Evolutionary conservation across 2,797 vertebrate species (phyloP).

Genomic region (Oreochromis grahami): DNA sequence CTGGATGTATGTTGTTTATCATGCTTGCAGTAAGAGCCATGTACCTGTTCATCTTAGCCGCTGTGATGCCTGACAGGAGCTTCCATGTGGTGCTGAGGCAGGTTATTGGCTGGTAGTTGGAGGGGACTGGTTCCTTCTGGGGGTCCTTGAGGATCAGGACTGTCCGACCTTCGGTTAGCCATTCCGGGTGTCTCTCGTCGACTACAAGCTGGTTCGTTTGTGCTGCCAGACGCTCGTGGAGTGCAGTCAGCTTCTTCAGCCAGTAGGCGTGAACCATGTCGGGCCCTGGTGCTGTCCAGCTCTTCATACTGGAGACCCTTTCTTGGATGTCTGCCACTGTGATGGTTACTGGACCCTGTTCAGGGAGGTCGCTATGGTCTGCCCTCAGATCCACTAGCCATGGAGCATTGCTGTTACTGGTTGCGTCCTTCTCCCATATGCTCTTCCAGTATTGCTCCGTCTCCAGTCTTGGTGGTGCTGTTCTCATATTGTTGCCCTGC

Average conservation of each 20-base stretch:
- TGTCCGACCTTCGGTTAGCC: accelerated
- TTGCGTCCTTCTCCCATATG: not conserved
- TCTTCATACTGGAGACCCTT: not conserved
- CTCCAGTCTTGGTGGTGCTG: not conserved
- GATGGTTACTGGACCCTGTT: not conserved
- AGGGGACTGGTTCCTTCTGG: accelerated
- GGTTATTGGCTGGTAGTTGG: accelerated
- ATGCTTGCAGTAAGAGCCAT: too few species aligned
- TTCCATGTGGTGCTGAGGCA: accelerated
- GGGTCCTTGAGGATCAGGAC: too few species aligned
- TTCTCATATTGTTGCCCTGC: accelerated
- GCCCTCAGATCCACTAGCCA: accelerated
- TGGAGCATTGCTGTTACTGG: accelerated
- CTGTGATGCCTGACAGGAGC: too few species aligned
- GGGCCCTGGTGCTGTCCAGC: accelerated
- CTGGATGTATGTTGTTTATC: too few species aligned
- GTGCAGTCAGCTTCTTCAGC: too few species aligned
- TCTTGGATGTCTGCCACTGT: accelerated
- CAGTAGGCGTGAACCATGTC: accelerated
- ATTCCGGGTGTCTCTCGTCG: accelerated
- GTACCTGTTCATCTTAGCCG: accelerated
- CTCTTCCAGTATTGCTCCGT: accelerated
- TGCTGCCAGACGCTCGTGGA: too few species aligned
- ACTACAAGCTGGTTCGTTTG: too few species aligned
- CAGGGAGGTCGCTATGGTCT: accelerated